phyloP scores from a whole-genome alignment of 2,888 invertebrate genomes.

The Dusona sp. region DNA sequence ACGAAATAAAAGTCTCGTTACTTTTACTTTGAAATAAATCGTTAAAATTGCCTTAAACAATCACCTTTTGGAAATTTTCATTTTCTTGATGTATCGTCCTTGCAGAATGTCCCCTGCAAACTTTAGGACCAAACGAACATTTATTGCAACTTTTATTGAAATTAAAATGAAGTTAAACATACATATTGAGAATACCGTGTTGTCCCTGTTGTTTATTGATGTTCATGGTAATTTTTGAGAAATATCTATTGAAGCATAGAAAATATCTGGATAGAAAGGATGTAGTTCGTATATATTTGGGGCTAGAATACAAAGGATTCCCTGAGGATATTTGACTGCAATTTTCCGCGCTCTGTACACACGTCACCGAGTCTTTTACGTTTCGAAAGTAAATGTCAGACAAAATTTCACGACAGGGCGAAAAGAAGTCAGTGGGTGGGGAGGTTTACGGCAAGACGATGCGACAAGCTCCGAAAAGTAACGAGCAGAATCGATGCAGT shows the following conservation, averaged over 20 bases:
- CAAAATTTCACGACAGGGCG: background rate
- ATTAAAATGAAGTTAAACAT: background rate
- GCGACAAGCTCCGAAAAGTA: background rate
- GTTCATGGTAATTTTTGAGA: background rate
- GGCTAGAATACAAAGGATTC: background rate
- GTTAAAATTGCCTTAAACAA: no score
- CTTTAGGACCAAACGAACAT: background rate
- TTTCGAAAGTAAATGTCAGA: background rate
- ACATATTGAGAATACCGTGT: background rate
- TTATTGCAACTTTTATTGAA: background rate
- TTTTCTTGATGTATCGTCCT: no score
- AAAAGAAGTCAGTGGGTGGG: background rate
- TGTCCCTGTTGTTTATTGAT: background rate
- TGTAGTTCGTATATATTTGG: background rate
- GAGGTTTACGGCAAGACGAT: slow-evolving; percentile 15
- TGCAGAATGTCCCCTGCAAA: no score
- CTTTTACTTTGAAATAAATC: no score
- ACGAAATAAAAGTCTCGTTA: no score
- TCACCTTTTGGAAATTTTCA: no score
- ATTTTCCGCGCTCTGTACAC: background rate
- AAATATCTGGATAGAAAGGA: background rate
- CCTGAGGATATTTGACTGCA: background rate
- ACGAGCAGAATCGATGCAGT: slow-evolving; percentile 40
- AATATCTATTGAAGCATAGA: background rate
- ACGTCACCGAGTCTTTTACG: slow-evolving; percentile 6